Evolutionary conservation across 2,797 vertebrate genomes (phyloP).

Genomic region (Synanceia verrucosa): DNA sequence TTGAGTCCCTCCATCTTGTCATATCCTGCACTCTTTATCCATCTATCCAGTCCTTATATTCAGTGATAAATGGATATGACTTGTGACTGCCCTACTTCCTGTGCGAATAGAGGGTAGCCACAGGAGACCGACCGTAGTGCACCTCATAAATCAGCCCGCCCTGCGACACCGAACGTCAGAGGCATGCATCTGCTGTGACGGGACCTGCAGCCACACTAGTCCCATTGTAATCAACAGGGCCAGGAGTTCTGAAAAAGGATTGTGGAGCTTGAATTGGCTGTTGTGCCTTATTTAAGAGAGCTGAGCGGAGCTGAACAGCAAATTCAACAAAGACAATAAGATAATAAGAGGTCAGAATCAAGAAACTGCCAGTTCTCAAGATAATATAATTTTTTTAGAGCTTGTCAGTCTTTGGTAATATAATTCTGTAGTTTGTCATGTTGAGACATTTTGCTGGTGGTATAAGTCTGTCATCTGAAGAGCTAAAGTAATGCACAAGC

Average conservation of each 20-base stretch:
- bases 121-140: slow-evolving; percentile 61
- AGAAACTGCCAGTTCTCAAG: not conserved
- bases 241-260: slow-evolving; percentile 20
- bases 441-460: not conserved
- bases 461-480: not conserved
- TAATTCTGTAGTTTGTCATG: not conserved
- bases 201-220: slow-evolving; percentile 59
- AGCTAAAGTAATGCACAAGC: not conserved
- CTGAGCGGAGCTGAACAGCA: slow-evolving; percentile 14
- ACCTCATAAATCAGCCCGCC: slow-evolving; percentile 80
- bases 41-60: slow-evolving; percentile 49
- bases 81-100: slow-evolving; percentile 75
- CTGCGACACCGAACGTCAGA: slow-evolving; percentile 56
- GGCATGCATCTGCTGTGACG: slow-evolving; percentile 69
- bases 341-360: not conserved
- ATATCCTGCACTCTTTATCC: slow-evolving; percentile 11
- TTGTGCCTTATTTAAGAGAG: slow-evolving; percentile 33
- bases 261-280: slow-evolving; percentile 10
- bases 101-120: slow-evolving; percentile 65
- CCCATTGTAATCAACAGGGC: slow-evolving; percentile 56
- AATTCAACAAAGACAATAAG: slow-evolving; percentile 1
- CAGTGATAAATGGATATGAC: slow-evolving; percentile 63
- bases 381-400: not conserved
- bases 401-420: not conserved
- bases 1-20: slow-evolving; percentile 6